Conservation (phyloP, 2,888 invertebrate genomes). For the Sepioteuthis lessoniana region DNA sequence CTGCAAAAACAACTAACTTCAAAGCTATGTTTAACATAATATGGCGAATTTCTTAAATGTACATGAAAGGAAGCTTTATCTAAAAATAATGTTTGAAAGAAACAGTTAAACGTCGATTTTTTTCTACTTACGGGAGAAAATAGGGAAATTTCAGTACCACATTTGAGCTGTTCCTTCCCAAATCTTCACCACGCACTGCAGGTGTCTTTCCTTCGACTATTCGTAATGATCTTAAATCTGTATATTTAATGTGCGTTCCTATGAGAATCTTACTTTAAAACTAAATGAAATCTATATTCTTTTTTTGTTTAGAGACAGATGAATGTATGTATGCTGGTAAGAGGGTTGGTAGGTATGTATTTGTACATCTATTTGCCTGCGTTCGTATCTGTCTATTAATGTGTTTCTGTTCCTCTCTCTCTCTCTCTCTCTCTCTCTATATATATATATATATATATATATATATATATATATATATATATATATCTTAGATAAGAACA, state of each 20-base stretch:
- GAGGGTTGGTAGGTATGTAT: no score
- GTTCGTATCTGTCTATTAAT: background rate
- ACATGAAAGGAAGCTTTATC: background rate
- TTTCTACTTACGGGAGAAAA: background rate
- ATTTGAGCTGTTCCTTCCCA: background rate
- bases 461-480: no score
- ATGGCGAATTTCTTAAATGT: background rate
- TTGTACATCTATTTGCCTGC: background rate
- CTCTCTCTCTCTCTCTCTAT: background rate
- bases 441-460: background rate
- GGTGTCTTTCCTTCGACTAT: background rate
- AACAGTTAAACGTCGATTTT: background rate
- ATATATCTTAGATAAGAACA: no score
- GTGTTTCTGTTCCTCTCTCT: background rate
- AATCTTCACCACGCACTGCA: background rate
- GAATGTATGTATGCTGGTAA: background rate
- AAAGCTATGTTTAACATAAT: background rate
- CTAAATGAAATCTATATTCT: background rate
- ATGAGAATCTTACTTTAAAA: background rate
- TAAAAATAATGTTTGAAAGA: background rate
- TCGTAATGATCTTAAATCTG: background rate
- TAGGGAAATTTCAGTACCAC: background rate
- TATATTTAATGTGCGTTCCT: background rate
- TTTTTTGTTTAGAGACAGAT: background rate
- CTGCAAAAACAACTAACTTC: background rate